Conservation (phyloP, 2,113 vertebrate species). For the Entelurus aequoreus region DNA sequence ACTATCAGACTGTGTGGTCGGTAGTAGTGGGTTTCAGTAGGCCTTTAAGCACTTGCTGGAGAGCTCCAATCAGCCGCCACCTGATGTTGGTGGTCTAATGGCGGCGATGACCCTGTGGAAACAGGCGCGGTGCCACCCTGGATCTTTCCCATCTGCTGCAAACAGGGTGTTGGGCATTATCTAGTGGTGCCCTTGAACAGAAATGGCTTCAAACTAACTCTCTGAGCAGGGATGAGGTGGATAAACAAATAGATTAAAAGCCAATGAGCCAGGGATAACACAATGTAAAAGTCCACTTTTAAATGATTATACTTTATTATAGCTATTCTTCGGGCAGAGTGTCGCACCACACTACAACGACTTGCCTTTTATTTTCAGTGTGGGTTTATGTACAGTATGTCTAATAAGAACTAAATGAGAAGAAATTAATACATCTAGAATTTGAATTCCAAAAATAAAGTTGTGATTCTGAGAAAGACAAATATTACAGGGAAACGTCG, state of each 20-base stretch:
- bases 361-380: too few relatives aligned
- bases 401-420: neutral
- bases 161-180: conserved; percentile 38
- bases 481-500: too few relatives aligned
- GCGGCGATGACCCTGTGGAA: conserved; percentile 65
- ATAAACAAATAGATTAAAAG: conserved; percentile 15
- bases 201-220: conserved; percentile 37
- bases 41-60: conserved; percentile 31
- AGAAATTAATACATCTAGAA: too few relatives aligned
- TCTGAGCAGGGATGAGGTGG: conserved; percentile 7
- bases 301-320: conserved; percentile 5
- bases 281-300: conserved; percentile 1
- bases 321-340: neutral
- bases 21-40: too few relatives aligned
- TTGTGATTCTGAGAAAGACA: too few relatives aligned
- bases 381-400: neutral
- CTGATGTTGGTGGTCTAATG: conserved; percentile 64
- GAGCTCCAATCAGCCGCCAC: conserved; percentile 55
- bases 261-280: conserved; percentile 13
- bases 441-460: too few relatives aligned
- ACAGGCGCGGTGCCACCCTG: conserved; percentile 55
- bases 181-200: conserved; percentile 56
- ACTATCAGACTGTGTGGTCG: too few relatives aligned
- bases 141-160: conserved; percentile 64
- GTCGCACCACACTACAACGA: neutral